Percentiles rank a stretch among this genome's conserved stretches.
Conservation (phyloP, 2,797 vertebrate genomes). For the Buphagus erythrorhynchus region DNA sequence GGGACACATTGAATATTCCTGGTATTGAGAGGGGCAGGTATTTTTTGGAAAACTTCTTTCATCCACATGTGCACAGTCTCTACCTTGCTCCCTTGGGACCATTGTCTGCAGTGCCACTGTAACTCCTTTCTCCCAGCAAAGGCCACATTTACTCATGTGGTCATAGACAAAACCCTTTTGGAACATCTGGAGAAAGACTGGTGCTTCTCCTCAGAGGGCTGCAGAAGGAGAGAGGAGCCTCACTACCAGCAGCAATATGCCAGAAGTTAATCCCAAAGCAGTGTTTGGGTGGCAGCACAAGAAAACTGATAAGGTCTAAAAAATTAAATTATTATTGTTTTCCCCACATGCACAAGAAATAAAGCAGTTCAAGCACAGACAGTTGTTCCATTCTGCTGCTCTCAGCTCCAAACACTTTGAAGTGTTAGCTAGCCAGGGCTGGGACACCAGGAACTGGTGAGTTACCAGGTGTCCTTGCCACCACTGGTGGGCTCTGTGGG, state of each 20-base stretch:
- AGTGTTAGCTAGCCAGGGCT: neutral
- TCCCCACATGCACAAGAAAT: accelerated
- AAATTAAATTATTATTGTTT: neutral
- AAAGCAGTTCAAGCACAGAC: neutral
- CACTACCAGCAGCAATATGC: neutral
- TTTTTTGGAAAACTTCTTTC: neutral
- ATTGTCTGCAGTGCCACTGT: neutral
- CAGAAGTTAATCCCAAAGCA: neutral
- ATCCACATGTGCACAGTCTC: accelerated
- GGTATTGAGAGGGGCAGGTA: neutral
- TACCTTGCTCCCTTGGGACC: neutral
- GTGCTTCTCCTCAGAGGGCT: neutral
- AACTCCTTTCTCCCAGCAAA: neutral
- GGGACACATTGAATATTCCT: neutral
- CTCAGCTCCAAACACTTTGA: neutral
- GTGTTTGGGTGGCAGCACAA: neutral
- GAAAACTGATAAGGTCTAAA: neutral
- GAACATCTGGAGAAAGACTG: neutral
- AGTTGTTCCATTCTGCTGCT: neutral
- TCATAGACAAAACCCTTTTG: neutral
- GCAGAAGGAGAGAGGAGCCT: neutral
- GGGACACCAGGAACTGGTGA: neutral
- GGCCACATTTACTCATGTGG: neutral
- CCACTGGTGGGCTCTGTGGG: neutral
- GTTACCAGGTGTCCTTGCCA: neutral